These are phyloP conservation scores for Sipha flava DNA, from an alignment of 1,140 invertebrate species.

Conservation along the genomic window DNA sequence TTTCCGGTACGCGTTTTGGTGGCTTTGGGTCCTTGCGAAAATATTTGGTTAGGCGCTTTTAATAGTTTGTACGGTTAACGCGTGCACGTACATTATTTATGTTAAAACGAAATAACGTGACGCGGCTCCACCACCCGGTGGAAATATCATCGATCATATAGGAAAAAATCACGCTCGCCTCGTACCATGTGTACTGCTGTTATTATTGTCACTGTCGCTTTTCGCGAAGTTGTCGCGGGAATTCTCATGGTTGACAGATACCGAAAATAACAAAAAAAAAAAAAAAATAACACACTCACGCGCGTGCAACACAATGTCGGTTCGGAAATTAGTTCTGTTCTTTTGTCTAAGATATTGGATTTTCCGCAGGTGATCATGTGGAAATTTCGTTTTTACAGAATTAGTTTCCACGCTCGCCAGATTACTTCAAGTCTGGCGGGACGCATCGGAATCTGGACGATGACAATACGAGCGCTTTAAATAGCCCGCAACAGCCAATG, in stretches of 20 bases:
- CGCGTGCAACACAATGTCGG: not conserved
- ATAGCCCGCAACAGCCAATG: no score
- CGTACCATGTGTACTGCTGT: no score
- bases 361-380: not conserved
- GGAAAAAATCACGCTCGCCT: not conserved
- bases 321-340: conserved; percentile 16
- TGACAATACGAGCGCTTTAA: not conserved
- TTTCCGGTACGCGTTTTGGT: not conserved
- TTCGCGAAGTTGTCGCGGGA: not conserved
- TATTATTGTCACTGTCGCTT: no score
- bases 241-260: not conserved
- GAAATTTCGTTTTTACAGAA: not conserved
- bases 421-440: no score
- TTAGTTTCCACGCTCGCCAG: not conserved
- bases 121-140: no score
- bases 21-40: not conserved
- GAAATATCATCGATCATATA: no score
- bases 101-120: no score
- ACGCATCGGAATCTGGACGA: not conserved
- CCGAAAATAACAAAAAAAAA: not conserved
- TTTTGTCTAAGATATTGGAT: not conserved
- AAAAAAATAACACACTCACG: not conserved
- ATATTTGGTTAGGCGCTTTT: not conserved
- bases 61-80: not conserved
- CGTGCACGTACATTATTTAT: not conserved